Conservation (phyloP, 2,888 invertebrate species). For the Rosalia funebris region DNA sequence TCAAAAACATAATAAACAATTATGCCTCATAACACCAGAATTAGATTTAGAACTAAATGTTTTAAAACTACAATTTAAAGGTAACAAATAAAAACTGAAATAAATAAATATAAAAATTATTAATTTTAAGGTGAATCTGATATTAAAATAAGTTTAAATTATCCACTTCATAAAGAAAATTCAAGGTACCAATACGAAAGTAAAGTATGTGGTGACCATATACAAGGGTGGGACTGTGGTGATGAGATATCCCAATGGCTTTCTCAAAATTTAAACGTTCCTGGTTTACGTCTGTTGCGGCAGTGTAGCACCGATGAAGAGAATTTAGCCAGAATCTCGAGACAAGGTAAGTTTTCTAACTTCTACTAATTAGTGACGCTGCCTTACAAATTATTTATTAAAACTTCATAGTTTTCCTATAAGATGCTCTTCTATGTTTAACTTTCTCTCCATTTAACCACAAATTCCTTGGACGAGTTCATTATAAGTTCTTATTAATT, state of each 20-base stretch:
- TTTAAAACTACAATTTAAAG: constrained; percentile 72
- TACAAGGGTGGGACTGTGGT: constrained; percentile 87
- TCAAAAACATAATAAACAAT: constrained; percentile 82
- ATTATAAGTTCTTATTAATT: no score
- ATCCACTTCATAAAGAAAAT: constrained; percentile 44
- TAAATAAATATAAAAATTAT: neutral
- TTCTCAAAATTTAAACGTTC: constrained; percentile 73
- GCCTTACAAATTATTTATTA: no score
- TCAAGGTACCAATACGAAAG: constrained; percentile 73
- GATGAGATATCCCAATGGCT: constrained; percentile 84
- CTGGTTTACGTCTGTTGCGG: constrained; percentile 76
- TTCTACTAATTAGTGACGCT: no score
- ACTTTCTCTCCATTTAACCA: no score
- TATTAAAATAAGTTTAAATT: constrained; percentile 68
- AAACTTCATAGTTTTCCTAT: no score
- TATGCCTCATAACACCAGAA: constrained; percentile 81
- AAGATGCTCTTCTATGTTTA: no score
- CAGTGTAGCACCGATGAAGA: constrained; percentile 63
- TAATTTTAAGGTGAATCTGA: constrained; percentile 65
- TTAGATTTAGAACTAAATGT: constrained; percentile 71
- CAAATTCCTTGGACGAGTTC: no score
- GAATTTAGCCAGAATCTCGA: constrained; percentile 43
- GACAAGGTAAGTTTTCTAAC: constrained; percentile 39
- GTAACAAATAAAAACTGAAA: constrained; percentile 58
- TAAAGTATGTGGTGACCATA: constrained; percentile 86